Base-by-base conservation (phyloP, 1,140 invertebrate genomes). In the Polyergus mexicanus region DNA sequence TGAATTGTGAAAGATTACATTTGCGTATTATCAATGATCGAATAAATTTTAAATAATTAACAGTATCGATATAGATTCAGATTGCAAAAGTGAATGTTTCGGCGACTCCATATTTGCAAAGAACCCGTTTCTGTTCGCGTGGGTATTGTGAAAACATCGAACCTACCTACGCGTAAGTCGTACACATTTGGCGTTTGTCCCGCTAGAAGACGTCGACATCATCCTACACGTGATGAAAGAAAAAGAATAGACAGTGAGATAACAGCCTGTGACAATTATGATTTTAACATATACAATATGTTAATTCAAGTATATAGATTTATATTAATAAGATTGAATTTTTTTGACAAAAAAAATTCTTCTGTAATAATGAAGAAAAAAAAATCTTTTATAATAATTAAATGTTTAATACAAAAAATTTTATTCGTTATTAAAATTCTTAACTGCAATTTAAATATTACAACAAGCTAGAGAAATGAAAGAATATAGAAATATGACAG, bases 21-120 rank as follows among this genome's bases (percentile, higher is more conserved):
- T 5, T 13, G 35, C 19, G 35, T 19, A 38, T 38, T 19, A 41
- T 58, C 3, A 35, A 41, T 19, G 10, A 41, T 72, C 13, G 71
- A 75, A 13, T 28, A 28, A 44, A 58, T 41, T 28, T 41, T 38
- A 44, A n/a, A n/a, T n/a, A n/a, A 77, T 77, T 56, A 77, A 32
- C 2, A n/a, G 38, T 10, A 54, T 44, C 19, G 38, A 63, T n/a
- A 63, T n/a, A n/a, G 7, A 77, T 25, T 58, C 35, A 35, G 28
- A 19, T 75, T 22, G 41, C 74, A 63, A 77, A 76, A 77, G 58
- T 77, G 74, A 77, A 77, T 41, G 58, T 58, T 11, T 16, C 13
- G 38, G 10, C 32, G n/a, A 51, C n/a, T 32, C 32, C 51, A 32
- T 38, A 63, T 76, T 62, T 8, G 58, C 19, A 47, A 62, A 47